phyloP scores from a whole-genome alignment of 2,888 invertebrate species.

The Drosophila ustulata region DNA sequence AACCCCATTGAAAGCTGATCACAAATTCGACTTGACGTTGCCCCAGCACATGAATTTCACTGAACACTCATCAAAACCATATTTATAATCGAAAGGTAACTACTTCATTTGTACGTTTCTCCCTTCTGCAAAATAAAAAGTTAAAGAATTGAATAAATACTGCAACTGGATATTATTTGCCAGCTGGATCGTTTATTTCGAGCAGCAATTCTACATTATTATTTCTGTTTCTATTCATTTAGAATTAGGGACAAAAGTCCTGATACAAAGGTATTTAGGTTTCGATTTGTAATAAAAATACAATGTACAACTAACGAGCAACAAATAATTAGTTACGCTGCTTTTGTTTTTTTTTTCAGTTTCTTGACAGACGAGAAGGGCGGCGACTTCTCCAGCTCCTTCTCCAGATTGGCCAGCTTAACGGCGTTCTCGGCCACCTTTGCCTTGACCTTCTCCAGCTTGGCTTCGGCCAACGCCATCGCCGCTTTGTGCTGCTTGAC shows the following conservation, averaged over 20 bases:
- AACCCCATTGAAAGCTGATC: conserved; percentile 19
- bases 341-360: neutral
- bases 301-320: neutral
- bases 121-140: conserved; percentile 34
- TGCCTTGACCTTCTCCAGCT: conserved; percentile 24
- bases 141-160: conserved; percentile 45
- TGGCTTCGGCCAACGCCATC: conserved; percentile 24
- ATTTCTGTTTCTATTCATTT: too few relatives aligned
- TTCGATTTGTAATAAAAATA: neutral
- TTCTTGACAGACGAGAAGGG: neutral
- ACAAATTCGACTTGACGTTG: conserved; percentile 16
- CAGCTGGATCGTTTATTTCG: neutral
- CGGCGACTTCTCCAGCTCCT: neutral
- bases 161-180: too few relatives aligned
- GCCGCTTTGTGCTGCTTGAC: conserved; percentile 19
- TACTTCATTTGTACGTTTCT: conserved; percentile 35
- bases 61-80: conserved; percentile 27
- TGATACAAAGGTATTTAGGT: too few relatives aligned
- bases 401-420: conserved; percentile 9
- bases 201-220: too few relatives aligned
- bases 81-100: conserved; percentile 42
- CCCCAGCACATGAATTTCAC: conserved; percentile 30
- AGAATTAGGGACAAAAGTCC: too few relatives aligned
- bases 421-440: neutral
- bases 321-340: neutral